A percentile compares a stretch with the other conserved stretches of the same genome.
These are phyloP conservation scores for Philopedon plagiatum DNA, from an alignment of 2,888 invertebrate genomes.

Conservation along the genomic window DNA sequence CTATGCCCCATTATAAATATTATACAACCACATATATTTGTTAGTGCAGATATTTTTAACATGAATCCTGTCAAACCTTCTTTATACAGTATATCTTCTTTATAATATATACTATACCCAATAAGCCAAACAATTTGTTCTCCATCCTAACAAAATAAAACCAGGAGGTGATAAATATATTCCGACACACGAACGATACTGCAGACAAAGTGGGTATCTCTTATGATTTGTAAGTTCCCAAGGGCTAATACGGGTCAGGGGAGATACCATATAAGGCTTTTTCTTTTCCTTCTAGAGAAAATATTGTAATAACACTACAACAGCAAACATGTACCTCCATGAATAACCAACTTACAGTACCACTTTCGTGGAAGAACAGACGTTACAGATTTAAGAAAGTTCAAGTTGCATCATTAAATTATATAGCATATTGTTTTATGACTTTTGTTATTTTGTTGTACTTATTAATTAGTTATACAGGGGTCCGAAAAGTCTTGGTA, in stretches of 20 bases:
- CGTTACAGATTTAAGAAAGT: no score
- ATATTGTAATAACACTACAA: neutral
- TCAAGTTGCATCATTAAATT: no score
- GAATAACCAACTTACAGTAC: no score
- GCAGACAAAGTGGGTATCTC: conserved; percentile 24
- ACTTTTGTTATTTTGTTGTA: no score
- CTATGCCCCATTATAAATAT: no score
- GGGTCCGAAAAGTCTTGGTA: no score
- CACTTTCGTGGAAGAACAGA: no score
- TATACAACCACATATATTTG: no score
- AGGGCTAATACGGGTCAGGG: conserved; percentile 16
- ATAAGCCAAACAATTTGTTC: conserved; percentile 25
- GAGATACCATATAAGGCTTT: neutral
- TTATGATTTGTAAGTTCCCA: conserved; percentile 29
- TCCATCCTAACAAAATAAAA: conserved; percentile 23
- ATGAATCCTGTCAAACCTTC: neutral
- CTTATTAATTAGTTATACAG: no score
- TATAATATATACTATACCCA: conserved; percentile 17
- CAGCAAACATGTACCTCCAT: no score
- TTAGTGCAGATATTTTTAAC: neutral
- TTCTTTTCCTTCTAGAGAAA: neutral
- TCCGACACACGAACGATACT: conserved; percentile 31
- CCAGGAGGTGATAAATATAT: conserved; percentile 34
- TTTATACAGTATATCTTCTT: neutral
- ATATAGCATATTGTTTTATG: no score